A percentile compares a stretch with the other conserved stretches of the same genome.
Conservation (phyloP, 2,113 vertebrate genomes). For the Pteruthius melanotis region DNA sequence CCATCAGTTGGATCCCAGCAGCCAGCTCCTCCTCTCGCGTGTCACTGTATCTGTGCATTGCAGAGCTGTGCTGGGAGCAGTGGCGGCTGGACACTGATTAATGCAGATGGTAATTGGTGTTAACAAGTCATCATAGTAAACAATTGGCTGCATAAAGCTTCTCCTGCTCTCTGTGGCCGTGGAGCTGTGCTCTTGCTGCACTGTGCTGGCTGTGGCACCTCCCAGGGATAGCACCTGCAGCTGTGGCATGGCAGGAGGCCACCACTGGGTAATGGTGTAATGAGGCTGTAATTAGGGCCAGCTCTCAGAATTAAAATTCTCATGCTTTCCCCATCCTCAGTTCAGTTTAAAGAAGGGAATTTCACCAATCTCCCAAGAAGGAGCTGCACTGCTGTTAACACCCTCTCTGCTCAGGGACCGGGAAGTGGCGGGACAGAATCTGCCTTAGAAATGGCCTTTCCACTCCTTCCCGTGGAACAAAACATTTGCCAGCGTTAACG, state of each 20-base stretch:
- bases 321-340: background rate
- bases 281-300: background rate
- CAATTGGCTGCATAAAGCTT: background rate
- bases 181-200: background rate
- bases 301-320: background rate
- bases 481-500: rapidly evolving
- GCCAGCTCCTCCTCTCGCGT: rapidly evolving
- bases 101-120: background rate
- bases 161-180: background rate
- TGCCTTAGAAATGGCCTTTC: background rate
- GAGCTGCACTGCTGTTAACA: background rate
- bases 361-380: rapidly evolving
- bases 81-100: background rate
- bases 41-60: background rate
- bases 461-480: background rate
- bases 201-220: background rate
- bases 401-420: background rate
- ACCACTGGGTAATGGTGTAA: rapidly evolving
- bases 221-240: background rate
- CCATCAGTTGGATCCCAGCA: background rate
- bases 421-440: background rate
- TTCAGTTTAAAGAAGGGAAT: background rate
- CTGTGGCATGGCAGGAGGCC: background rate
- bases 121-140: background rate
- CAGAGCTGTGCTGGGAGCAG: background rate